Base-by-base conservation (phyloP, 2,888 invertebrate species). In the Frankliniella intonsa region DNA sequence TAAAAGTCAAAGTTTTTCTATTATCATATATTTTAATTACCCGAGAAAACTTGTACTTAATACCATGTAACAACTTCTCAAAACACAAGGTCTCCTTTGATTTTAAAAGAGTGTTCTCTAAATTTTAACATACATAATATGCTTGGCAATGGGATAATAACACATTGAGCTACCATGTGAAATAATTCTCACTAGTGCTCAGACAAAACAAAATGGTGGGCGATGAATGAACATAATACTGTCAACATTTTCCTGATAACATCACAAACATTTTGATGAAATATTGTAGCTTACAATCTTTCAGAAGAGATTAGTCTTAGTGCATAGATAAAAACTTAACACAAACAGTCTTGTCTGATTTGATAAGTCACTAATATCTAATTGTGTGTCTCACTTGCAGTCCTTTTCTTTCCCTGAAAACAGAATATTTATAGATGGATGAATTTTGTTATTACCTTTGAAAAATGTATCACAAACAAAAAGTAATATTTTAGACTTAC, bases 371-470 rank as follows among this genome's bases (percentile, higher is more conserved):
- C 17, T 19, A 17, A 12, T 17, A 62, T 2, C 69, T 76, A 76
- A 10, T 76, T 76, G 25, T 76, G 69, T 8, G 69, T 76, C 25
- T 76, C 69, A 76, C 69, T 76, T 22, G 69, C 69, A 76, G 69
- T 76, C 69, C 69, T 76, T 76, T 76, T 76, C 25, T 76, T 76
- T 22, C 25, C 25, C 69, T 76, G 69, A 22, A 69, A 8, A 25
- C 22, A 69, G 22, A 22, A 22, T 7, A 55, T 19, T 9, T 14
- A 38, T 38, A 55, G 55, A 12, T 7, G 14, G 14, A 11, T 55
- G 22, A 76, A 25, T 25, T 22, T 12, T 8, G 8, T 19, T 19
- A 55, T 55, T 55, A 22, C 3, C 69, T n/a, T n/a, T 25, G 25
- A n/a, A 22, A 22, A 25, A 11, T 25, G 22, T 25, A 11, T 69